Evolutionary conservation across 1,140 invertebrate species (phyloP), one percentile per base, ranked within the genome.

Genomic region (Homalodisca vitripennis): DNA sequence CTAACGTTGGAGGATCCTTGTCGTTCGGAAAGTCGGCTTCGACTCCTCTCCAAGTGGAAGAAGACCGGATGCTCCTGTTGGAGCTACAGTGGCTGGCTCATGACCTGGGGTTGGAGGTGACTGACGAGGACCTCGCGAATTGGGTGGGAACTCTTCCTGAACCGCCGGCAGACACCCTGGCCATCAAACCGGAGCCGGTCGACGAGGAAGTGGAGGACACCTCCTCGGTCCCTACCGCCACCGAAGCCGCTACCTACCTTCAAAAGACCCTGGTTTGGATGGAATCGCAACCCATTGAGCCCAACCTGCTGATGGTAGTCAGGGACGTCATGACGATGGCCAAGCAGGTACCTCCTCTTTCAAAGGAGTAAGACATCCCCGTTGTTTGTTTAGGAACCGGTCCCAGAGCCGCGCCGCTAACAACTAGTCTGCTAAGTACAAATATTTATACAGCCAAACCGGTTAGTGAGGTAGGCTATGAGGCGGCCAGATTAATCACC

Each of bases 281-380:
- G 81, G 83, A 85, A 69, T 81, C 80, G 26, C 80, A 84, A 77
- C 81, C 83, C 13, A 76, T 84, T 32, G 83, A 84, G 75, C 83
- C 83, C 12, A 79, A 78, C 68, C 76, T 83, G 10, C 75, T 84
- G 55, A 77, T 84, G 17, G 76, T 79, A 12, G 77, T 84, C 66
- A 79, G 83, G 69, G 82, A 83, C 69, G 80, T 84, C 73, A 73
- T 78, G 55, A 69, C 72, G 10, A 69, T 77, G 22, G 77, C 78
- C 26, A 78, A 77, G 72, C 77, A 79, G 78, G 78, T 75, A 77
- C 60, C 75, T 75, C 63, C 69, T 46, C 47, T 34, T 12, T 14
- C 31, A 22, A n/a, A 13, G 22, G 41, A 46, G n/a, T 66, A 64
- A 64, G 62, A 34, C 62, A 34, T 32, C 17, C 13, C 29, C 20